Conservation (phyloP, 2,113 vertebrate species). For the Columba janthina region DNA sequence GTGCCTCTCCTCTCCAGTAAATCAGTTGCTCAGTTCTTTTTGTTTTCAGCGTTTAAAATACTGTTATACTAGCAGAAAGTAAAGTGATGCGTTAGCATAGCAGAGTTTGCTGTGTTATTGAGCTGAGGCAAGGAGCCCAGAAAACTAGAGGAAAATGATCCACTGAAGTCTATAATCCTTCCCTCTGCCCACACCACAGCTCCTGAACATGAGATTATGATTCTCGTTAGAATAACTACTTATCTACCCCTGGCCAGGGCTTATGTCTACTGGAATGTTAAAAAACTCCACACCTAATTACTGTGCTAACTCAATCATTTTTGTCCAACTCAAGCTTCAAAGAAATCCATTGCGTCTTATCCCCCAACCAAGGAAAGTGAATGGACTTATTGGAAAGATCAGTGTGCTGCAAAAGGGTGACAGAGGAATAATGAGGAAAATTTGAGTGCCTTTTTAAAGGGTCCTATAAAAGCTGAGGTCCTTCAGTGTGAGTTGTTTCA, state of each 20-base stretch:
- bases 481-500: background rate
- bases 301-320: background rate
- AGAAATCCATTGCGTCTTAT: background rate
- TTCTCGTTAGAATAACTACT: background rate
- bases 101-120: constrained; percentile 18
- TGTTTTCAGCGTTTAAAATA: background rate
- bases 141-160: background rate
- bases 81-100: constrained; percentile 1
- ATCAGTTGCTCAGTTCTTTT: background rate
- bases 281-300: constrained; percentile 13
- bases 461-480: background rate
- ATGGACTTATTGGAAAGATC: background rate
- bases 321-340: background rate
- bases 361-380: background rate
- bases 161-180: constrained; percentile 5
- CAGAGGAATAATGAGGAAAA: background rate
- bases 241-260: background rate
- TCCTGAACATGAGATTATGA: constrained; percentile 24
- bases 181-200: background rate
- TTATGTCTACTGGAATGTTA: background rate
- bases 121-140: constrained; percentile 56
- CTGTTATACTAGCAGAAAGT: background rate
- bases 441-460: background rate
- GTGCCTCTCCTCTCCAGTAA: background rate
- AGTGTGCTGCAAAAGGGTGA: background rate